phyloP scores from a whole-genome alignment of 2,888 invertebrate species.

The Pandemis heparana region DNA sequence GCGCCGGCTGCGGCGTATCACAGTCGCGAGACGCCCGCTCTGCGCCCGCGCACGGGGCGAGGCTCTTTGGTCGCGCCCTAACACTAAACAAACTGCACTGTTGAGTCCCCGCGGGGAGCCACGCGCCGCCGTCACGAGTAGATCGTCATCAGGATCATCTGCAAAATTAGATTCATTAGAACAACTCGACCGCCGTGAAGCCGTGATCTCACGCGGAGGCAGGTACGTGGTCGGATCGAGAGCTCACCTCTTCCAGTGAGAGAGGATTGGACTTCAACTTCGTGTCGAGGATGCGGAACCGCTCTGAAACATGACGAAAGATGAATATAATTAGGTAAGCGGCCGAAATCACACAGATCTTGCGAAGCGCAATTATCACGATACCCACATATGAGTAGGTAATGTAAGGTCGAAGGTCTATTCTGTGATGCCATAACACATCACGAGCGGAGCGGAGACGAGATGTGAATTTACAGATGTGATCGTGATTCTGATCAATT shows the following conservation, averaged over 20 bases:
- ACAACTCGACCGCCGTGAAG: no score
- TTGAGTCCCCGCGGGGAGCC: background rate
- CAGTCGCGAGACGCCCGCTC: background rate
- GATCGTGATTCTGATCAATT: no score
- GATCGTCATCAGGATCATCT: conserved; percentile 89
- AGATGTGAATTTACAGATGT: no score
- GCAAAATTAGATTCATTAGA: conserved; percentile 52
- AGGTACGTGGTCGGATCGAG: background rate
- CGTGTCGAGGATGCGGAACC: conserved; percentile 89
- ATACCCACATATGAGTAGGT: no score
- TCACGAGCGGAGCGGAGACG: no score
- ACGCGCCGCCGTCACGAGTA: conserved; percentile 78
- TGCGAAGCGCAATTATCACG: no score
- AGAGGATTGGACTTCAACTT: conserved; percentile 90
- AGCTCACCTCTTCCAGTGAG: conserved; percentile 88
- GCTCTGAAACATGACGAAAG: conserved; percentile 82
- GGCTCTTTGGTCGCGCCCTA: conserved; percentile 39
- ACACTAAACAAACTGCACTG: conserved; percentile 24
- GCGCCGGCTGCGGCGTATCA: background rate
- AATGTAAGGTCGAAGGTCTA: no score
- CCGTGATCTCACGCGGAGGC: no score
- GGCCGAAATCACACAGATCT: no score
- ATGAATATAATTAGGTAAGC: no score
- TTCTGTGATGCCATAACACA: no score
- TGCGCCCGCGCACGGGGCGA: background rate